These are phyloP conservation scores for Thera obeliscata DNA, from an alignment of 2,888 invertebrate genomes.

Conservation along the genomic window DNA sequence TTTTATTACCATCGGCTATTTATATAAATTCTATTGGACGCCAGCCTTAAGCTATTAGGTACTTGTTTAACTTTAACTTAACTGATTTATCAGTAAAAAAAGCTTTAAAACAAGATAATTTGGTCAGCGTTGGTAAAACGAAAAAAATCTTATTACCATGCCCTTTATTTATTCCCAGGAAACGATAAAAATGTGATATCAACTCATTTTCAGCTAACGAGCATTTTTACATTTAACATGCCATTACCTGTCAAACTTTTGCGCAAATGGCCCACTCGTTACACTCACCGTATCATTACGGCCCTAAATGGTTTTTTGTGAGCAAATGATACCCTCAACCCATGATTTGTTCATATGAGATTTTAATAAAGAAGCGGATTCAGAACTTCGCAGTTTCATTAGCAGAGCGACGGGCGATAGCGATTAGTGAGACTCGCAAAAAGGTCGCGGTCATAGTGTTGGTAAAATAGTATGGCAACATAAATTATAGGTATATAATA, in stretches of 20 bases:
- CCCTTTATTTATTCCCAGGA: constrained; percentile 17
- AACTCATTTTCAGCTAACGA: constrained; percentile 31
- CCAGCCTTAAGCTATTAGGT: no score
- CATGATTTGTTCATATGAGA: constrained; percentile 47
- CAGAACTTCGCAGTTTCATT: constrained; percentile 33
- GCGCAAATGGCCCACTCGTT: constrained; percentile 43
- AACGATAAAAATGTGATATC: constrained; percentile 26
- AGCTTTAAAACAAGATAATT: neutral
- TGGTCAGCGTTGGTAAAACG: neutral
- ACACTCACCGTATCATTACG: constrained; percentile 50
- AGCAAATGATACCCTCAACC: constrained; percentile 61
- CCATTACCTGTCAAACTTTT: constrained; percentile 42
- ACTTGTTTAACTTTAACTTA: no score
- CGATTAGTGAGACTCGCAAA: neutral
- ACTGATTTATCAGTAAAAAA: no score
- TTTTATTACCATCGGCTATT: no score
- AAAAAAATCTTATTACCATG: neutral
- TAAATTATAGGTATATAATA: no score
- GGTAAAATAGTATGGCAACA: no score
- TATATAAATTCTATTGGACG: no score
- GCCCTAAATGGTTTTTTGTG: constrained; percentile 61
- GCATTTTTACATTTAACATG: constrained; percentile 19
- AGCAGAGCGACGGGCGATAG: constrained; percentile 19
- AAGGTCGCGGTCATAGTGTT: neutral
- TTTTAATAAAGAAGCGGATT: constrained; percentile 63